These are phyloP conservation scores for Drosophila nr. perissopoda DNA, from an alignment of 2,888 invertebrate genomes.

Conservation along the genomic window DNA sequence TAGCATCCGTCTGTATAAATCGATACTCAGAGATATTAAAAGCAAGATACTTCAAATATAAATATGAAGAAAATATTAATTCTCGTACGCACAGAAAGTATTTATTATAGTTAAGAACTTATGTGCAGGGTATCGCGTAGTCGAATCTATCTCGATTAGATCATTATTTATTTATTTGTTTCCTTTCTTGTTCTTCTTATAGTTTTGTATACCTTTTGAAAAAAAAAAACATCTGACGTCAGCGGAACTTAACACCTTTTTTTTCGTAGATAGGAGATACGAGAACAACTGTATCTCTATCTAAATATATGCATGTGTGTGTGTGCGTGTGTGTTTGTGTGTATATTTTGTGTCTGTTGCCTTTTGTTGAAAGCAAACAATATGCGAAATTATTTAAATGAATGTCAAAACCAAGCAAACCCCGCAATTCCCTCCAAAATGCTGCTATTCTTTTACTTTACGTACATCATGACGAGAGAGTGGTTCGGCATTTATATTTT, in stretches of 20 bases:
- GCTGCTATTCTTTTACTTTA: constrained; percentile 29
- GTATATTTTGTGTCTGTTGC: constrained; percentile 23
- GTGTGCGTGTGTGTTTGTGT: background rate
- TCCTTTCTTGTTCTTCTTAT: background rate
- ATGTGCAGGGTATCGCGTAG: background rate
- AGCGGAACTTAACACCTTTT: constrained; percentile 70
- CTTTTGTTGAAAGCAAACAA: constrained; percentile 69
- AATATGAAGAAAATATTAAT: no score
- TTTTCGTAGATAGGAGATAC: constrained; percentile 50
- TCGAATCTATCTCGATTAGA: background rate
- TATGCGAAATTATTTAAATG: constrained; percentile 75
- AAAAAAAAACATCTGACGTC: constrained; percentile 59
- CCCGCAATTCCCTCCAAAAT: constrained; percentile 16
- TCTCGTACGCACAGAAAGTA: no score
- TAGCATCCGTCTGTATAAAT: no score
- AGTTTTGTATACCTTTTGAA: constrained; percentile 18
- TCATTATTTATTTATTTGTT: background rate
- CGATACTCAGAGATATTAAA: no score
- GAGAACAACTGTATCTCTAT: constrained; percentile 47
- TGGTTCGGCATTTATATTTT: constrained; percentile 39
- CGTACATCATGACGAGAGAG: constrained; percentile 32
- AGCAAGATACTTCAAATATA: no score
- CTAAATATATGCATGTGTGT: background rate
- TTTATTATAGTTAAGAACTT: background rate
- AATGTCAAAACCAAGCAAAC: constrained; percentile 13